A percentile compares a stretch with the other conserved stretches of the same genome.
These are phyloP conservation scores for Sicus ferrugineus DNA, from an alignment of 2,888 invertebrate genomes.

Conservation along the genomic window DNA sequence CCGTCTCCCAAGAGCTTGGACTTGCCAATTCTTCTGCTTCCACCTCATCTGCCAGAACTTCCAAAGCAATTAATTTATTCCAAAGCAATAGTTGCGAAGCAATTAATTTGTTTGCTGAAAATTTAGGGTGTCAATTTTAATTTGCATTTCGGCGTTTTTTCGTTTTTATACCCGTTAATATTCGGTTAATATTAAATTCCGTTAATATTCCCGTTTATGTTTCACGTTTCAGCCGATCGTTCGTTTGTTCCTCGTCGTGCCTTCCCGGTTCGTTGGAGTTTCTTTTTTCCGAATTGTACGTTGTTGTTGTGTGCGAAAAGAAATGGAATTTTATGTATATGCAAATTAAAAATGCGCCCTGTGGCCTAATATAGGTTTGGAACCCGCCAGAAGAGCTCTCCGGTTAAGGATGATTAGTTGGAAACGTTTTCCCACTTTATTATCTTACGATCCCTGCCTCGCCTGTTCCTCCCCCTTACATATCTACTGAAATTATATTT, in stretches of 20 bases:
- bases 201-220: neutral
- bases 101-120: neutral
- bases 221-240: neutral
- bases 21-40: conserved; percentile 2
- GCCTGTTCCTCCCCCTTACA: too few species aligned
- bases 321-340: neutral
- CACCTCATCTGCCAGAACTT: neutral
- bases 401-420: too few species aligned
- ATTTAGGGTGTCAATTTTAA: neutral
- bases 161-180: neutral
- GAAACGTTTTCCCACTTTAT: too few species aligned
- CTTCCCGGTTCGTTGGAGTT: neutral
- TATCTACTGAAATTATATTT: too few species aligned
- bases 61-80: neutral
- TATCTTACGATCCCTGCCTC: too few species aligned
- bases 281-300: neutral
- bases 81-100: neutral
- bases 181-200: neutral
- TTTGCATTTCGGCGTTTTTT: neutral
- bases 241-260: neutral
- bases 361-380: too few species aligned
- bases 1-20: neutral
- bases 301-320: neutral
- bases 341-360: too few species aligned
- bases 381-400: too few species aligned